These are phyloP conservation scores for Timandra comae DNA, from an alignment of 2,888 invertebrate genomes.

Conservation along the genomic window DNA sequence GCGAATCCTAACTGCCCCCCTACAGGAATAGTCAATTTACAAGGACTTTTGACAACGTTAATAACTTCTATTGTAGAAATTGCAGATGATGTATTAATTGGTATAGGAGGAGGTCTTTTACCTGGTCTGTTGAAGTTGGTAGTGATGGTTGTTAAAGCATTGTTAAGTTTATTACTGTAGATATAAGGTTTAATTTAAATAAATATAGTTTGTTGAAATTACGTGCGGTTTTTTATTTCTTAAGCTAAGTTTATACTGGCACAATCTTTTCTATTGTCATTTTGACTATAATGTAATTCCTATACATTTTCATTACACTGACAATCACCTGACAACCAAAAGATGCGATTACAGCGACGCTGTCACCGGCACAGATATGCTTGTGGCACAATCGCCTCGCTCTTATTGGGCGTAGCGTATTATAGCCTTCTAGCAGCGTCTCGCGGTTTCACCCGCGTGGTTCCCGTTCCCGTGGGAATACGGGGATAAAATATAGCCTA, in stretches of 20 bases:
- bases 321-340: too few species aligned
- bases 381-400: too few species aligned
- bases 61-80: conserved; percentile 45
- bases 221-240: conserved; percentile 1
- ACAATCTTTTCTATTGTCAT: too few species aligned
- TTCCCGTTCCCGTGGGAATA: too few species aligned
- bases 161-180: conserved; percentile 47
- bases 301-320: too few species aligned
- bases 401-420: too few species aligned
- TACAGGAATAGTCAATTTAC: conserved; percentile 39
- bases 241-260: conserved; percentile 4
- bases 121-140: conserved; percentile 59
- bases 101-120: conserved; percentile 55
- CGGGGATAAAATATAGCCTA: too few species aligned
- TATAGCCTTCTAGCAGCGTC: too few species aligned
- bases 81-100: conserved; percentile 49
- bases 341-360: too few species aligned
- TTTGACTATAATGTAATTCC: too few species aligned
- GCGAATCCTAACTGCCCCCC: conserved; percentile 55
- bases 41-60: conserved; percentile 48
- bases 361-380: too few species aligned
- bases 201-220: conserved; percentile 7
- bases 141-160: conserved; percentile 46
- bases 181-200: conserved; percentile 10
- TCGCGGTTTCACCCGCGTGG: too few species aligned